These are phyloP conservation scores for Chymomyza costata DNA, from an alignment of 1,140 invertebrate species.

Conservation along the genomic window DNA sequence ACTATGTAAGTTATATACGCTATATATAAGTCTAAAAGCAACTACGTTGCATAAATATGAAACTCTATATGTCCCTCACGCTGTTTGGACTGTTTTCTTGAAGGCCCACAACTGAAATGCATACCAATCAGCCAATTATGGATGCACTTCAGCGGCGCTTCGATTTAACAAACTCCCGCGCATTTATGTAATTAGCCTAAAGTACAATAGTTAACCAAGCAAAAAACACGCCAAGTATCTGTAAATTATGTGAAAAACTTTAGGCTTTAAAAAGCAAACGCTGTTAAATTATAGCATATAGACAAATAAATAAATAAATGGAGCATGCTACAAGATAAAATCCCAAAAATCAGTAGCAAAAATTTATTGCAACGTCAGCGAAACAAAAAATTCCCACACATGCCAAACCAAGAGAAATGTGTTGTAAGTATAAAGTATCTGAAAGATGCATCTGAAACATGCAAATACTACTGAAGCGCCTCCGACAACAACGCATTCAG, in stretches of 20 bases:
- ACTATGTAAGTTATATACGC: conserved; percentile 5
- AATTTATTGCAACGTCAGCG: no score
- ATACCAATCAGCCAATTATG: no score
- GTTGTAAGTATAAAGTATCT: conserved; percentile 43
- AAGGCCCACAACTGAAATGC: conserved; percentile 42
- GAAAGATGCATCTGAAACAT: conserved; percentile 36
- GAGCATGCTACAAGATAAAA: conserved; percentile 20
- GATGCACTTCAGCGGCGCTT: no score
- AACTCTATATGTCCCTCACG: conserved; percentile 51
- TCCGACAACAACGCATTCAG: neutral
- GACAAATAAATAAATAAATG: conserved; percentile 12
- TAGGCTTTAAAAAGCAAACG: neutral
- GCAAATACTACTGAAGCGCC: conserved; percentile 37
- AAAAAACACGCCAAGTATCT: neutral
- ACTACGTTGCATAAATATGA: conserved; percentile 57
- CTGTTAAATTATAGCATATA: neutral
- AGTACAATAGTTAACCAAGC: neutral
- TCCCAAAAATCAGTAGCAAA: conserved; percentile 27
- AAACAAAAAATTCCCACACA: conserved; percentile 56
- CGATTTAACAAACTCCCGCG: no score
- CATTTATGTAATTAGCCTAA: no score
- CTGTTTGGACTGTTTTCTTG: conserved; percentile 47
- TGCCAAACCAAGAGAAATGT: conserved; percentile 41
- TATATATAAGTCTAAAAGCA: conserved; percentile 1
- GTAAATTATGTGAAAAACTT: neutral